Base-by-base conservation (phyloP, 2,888 invertebrate genomes). In the Phasia obesa region DNA sequence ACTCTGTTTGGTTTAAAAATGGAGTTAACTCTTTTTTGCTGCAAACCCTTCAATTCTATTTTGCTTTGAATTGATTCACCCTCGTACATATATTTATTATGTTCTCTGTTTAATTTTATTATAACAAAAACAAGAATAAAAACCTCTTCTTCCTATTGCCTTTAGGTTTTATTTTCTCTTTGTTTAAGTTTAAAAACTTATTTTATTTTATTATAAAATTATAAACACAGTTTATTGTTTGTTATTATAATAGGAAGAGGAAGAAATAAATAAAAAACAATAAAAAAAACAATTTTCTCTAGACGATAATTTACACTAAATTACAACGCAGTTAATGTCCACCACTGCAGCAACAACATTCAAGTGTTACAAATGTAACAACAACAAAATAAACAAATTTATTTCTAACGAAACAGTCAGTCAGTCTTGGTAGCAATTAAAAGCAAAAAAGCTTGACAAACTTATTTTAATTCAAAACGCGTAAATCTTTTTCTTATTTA, bases 181-280 rank as follows among this genome's bases (percentile, higher is more conserved):
- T 64, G 64, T 74, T 64, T 62, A 51, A 44, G 2, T 15, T 19
- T n/a, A n/a, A n/a, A n/a, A n/a, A n/a, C n/a, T n/a, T n/a, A n/a
- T n/a, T n/a, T n/a, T 19, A 21, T 55, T 57, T 69, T 19, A 19
- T n/a, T 19, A 47, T 59, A 23, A 49, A 49, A 59, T 59, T 49
- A 31, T 25, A 35, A 59, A 25, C 23, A 71, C 51, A 51, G 17
- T 53, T 35, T 53, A 65, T 38, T 71, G 23, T 49, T 49, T 71
- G 19, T 57, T 65, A n/a, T 31, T 55, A n/a, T 47, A 35, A 38
- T 49, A 65, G 75, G 65, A 67, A 75, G 57, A 38, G 65, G 57
- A 75, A 75, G 65, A 57, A 55, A 64, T 21, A 38, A 65, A 65
- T 55, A 65, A n/a, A 47, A 23, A 19, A 64, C 13, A 64, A 27